These are phyloP conservation scores for Malacosoma neustria DNA, from an alignment of 2,888 invertebrate genomes.

Conservation along the genomic window DNA sequence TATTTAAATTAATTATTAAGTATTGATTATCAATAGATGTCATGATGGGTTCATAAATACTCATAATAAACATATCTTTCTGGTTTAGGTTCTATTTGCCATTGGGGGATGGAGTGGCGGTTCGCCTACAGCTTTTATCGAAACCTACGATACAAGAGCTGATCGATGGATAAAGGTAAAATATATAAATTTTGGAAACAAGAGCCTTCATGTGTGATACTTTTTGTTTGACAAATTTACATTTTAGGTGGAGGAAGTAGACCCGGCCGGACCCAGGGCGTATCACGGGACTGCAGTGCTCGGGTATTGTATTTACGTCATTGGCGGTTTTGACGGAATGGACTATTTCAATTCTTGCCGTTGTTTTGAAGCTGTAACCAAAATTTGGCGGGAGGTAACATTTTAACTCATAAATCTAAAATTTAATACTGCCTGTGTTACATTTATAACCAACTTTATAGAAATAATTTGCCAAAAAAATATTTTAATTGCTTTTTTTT, in stretches of 20 bases:
- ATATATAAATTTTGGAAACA: neutral
- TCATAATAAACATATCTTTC: too few species aligned
- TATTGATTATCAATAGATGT: too few species aligned
- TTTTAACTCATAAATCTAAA: too few species aligned
- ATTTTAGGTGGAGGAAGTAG: conserved; percentile 85
- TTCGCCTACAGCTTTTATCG: conserved; percentile 84
- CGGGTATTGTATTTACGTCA: conserved; percentile 88
- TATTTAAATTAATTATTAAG: too few species aligned
- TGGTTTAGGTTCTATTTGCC: conserved; percentile 83
- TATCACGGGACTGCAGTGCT: conserved; percentile 96
- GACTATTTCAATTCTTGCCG: conserved; percentile 91
- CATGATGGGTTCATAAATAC: too few species aligned
- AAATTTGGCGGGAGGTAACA: conserved; percentile 85
- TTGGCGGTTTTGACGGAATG: conserved; percentile 95
- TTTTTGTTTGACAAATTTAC: conserved; percentile 5
- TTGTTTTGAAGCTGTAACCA: conserved; percentile 89
- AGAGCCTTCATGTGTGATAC: neutral
- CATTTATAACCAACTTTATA: too few species aligned
- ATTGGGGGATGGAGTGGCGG: conserved; percentile 77
- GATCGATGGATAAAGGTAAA: conserved; percentile 89
- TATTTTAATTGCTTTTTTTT: too few species aligned
- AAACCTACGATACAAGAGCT: conserved; percentile 91
- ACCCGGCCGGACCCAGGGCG: conserved; percentile 89
- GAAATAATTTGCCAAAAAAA: too few species aligned
- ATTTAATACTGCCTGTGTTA: too few species aligned